Base-by-base conservation (phyloP, 2,888 invertebrate species). In the Copidosoma aretas region DNA sequence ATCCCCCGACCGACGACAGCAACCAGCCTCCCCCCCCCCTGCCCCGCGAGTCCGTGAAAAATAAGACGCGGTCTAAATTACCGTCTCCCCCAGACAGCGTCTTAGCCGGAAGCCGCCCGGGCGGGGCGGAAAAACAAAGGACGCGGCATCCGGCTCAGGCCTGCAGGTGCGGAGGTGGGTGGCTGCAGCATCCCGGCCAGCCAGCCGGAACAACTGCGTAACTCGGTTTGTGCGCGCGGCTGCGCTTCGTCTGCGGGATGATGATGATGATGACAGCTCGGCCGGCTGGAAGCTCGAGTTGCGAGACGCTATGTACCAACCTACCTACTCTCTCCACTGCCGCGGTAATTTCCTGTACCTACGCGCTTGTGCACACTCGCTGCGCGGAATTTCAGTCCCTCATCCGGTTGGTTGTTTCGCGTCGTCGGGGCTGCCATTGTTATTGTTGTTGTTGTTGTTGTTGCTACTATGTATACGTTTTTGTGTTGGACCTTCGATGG, bases 161-260 rank as follows among this genome's bases (percentile, higher is more conserved):
- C 8, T 15, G 43, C 12, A 46, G 1, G 12, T 15, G 12, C 43
- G 12, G 12, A 12, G 12, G 43, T 12, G 8, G 8, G 43, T 12
- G 43, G 43, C 43, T 46, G 43, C 43, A 46, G 43, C 43, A 41
- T 41, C n/a, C n/a, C n/a, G 14, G 41, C 43, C 43, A 46, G 43
- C 43, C 43, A 46, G 43, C 43, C 43, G 43, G 43, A 46, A 46
- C 43, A 46, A 46, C 43, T 46, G 43, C n/a, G 52, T 46, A 61
- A 61, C 61, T 61, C 53, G 53, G 53, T 61, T 61, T 61, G 53
- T 32, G 61, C 61, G 61, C 21, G 15, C 39, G 5, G n/a, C 39
- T 21, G 58, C 41, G 49, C 2, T n/a, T 3, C 8, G 15, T 22
- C 4, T 21, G 24, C 14, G 19, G 25, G 25, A 32, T 5, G n/a